These are phyloP conservation scores for Pollimyrus isidori DNA, from an alignment of 2,113 vertebrate species.

Conservation along the genomic window DNA sequence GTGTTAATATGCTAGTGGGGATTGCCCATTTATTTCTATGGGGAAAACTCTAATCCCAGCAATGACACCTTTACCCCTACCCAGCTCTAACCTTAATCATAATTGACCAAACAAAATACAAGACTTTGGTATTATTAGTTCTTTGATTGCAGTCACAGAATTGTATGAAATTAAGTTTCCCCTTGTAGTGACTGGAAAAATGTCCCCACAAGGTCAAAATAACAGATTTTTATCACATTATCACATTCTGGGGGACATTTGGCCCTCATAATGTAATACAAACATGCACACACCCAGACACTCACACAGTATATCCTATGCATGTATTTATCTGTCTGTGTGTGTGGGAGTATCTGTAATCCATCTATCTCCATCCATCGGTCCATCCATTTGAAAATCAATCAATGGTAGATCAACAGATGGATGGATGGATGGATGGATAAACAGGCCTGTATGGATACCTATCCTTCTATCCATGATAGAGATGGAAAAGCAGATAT, in stretches of 20 bases:
- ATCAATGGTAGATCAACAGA: background rate
- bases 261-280: background rate
- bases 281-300: background rate
- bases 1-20: no score
- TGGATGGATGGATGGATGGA: background rate
- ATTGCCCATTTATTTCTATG: no score
- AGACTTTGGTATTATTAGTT: background rate
- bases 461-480: background rate
- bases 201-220: background rate
- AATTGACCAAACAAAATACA: background rate
- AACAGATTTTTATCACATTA: background rate
- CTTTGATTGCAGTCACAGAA: background rate
- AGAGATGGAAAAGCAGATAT: background rate
- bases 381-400: background rate
- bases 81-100: background rate
- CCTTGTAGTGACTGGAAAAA: background rate
- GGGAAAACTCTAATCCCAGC: no score
- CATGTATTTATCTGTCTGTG: background rate
- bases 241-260: background rate
- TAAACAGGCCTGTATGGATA: background rate
- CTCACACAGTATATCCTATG: background rate
- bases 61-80: no score
- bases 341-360: background rate
- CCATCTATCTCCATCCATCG: background rate
- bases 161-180: background rate